Conservation (phyloP, 2,113 vertebrate genomes). For the Phainopepla nitens region DNA sequence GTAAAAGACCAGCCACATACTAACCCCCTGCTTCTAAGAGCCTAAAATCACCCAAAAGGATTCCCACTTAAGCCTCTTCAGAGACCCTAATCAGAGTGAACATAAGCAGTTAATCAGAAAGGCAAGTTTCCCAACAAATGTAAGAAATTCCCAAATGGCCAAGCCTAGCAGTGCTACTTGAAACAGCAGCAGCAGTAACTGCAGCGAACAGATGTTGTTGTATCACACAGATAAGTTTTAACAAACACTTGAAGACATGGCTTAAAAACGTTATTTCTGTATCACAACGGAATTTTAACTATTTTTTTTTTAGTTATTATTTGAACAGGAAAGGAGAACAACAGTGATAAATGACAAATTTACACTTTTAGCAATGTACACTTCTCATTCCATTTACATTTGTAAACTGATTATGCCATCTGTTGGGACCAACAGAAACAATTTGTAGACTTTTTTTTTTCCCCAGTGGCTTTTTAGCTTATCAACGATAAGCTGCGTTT, state of each 20-base stretch:
- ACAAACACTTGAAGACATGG: background rate
- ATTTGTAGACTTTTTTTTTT: background rate
- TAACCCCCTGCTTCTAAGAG: background rate
- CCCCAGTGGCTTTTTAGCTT: background rate
- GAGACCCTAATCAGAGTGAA: background rate
- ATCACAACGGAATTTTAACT: background rate
- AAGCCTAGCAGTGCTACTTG: background rate
- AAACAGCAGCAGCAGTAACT: background rate
- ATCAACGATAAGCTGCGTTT: background rate
- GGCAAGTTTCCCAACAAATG: background rate
- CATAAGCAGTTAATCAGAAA: background rate
- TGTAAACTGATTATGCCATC: background rate
- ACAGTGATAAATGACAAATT: background rate
- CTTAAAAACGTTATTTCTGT: background rate
- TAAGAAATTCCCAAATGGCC: slow-evolving; percentile 17
- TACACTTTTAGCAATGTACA: background rate
- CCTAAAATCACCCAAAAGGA: background rate
- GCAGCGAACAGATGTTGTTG: slow-evolving; percentile 25
- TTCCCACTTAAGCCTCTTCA: background rate
- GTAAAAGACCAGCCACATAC: background rate
- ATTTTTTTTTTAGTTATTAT: background rate
- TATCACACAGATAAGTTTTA: slow-evolving; percentile 12
- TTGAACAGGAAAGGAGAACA: background rate
- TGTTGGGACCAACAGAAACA: background rate
- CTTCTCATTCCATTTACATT: background rate